Evolutionary conservation across 2,797 vertebrate genomes (phyloP).

Genomic region (Sebastes goodei): DNA sequence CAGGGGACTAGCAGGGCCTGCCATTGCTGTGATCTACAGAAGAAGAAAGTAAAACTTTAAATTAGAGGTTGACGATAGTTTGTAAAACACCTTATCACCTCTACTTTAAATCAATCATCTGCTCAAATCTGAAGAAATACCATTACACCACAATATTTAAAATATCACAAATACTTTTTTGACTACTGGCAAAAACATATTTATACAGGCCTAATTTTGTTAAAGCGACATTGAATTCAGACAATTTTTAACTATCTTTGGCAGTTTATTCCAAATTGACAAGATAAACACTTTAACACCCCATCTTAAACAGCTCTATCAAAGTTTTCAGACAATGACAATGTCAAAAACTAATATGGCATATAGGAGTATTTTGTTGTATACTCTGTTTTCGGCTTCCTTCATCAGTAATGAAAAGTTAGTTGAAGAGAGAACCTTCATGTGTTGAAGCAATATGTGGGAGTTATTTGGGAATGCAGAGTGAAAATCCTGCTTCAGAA

Average conservation of each 20-base stretch:
- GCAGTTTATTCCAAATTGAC: not conserved
- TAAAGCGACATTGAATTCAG: not conserved
- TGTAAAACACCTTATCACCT: too few species aligned
- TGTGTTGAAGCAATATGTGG: not conserved
- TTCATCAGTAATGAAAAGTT: not conserved
- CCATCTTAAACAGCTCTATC: not conserved
- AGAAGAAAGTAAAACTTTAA: not conserved
- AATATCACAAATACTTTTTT: not conserved
- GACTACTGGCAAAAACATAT: not conserved
- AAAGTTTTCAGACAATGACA: not conserved
- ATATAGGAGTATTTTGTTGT: not conserved
- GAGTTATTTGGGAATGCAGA: not conserved
- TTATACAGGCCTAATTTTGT: not conserved
- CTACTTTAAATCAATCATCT: not conserved
- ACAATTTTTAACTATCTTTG: not conserved
- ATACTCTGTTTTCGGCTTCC: not conserved
- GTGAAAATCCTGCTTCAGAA: not conserved
- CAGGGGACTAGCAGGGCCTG: conserved; percentile 69
- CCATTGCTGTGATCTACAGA: conserved; percentile 71
- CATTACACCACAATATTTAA: not conserved
- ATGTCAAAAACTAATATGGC: not conserved
- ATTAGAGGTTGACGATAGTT: too few species aligned
- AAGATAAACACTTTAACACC: not conserved
- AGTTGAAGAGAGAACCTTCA: not conserved
- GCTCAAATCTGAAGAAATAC: not conserved